A percentile compares a stretch with the other conserved stretches of the same genome.
phyloP scores from a whole-genome alignment of 23 tunicate genomes.

The Trididemnum clinides region DNA sequence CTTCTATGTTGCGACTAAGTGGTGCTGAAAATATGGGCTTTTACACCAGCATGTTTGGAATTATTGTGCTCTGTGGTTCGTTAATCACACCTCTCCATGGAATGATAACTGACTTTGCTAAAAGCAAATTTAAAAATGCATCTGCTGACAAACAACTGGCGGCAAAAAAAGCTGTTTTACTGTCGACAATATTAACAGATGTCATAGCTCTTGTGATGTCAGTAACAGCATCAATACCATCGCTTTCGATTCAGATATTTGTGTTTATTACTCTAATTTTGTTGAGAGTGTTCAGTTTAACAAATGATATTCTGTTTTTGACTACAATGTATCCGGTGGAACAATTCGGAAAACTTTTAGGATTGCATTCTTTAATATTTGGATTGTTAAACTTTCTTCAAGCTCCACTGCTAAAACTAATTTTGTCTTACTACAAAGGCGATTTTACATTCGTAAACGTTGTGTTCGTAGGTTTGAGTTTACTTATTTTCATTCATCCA shows the following conservation, averaged over 20 bases:
- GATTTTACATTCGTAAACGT: neutral
- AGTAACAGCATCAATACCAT: neutral
- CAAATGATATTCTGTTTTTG: neutral
- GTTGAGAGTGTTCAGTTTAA: slow-evolving; percentile 1
- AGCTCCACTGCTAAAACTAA: neutral
- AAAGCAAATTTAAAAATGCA: neutral
- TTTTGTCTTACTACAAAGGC: neutral
- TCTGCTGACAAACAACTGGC: neutral
- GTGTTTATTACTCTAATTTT: neutral
- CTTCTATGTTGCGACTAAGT: neutral
- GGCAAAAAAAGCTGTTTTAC: neutral
- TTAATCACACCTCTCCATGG: slow-evolving; percentile 1
- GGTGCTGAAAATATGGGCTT: neutral
- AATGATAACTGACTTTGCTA: neutral
- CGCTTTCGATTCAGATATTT: neutral
- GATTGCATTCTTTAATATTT: neutral
- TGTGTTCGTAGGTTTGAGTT: neutral
- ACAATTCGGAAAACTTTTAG: slow-evolving; percentile 7
- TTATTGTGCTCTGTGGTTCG: neutral
- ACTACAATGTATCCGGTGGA: slow-evolving; percentile 6
- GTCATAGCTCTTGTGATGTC: neutral
- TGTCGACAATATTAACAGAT: neutral
- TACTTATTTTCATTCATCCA: neutral
- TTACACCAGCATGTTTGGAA: slow-evolving; percentile 2
- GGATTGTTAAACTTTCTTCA: neutral